Conservation (phyloP, 2,113 vertebrate genomes). For the Phyllopteryx taeniolatus region DNA sequence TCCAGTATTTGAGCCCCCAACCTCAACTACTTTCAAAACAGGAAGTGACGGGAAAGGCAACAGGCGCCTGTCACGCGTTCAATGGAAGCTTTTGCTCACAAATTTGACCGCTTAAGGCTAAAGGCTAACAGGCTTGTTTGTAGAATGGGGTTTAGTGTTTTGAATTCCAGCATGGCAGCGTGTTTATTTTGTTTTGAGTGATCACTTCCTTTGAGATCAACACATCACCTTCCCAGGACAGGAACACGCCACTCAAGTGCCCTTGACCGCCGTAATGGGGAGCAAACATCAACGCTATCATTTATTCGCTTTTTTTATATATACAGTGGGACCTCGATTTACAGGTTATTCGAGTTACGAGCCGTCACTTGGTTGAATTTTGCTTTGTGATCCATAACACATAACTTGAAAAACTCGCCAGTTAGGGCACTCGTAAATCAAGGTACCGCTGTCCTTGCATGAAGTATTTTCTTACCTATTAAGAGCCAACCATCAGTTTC, state of each 20-base stretch:
- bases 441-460: too few relatives aligned
- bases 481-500: too few relatives aligned
- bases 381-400: too few relatives aligned
- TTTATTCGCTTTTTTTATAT: not conserved
- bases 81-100: slow-evolving; percentile 14
- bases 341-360: too few relatives aligned
- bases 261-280: not conserved
- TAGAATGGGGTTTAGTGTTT: slow-evolving; percentile 4
- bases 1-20: not conserved
- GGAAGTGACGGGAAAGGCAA: slow-evolving; percentile 16
- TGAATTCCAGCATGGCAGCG: slow-evolving; percentile 23
- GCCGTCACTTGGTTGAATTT: too few relatives aligned
- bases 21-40: slow-evolving; percentile 20
- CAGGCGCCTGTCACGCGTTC: slow-evolving; percentile 7
- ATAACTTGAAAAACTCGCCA: too few relatives aligned
- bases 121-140: not conserved
- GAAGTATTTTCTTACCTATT: too few relatives aligned
- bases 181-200: slow-evolving; percentile 19
- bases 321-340: too few relatives aligned
- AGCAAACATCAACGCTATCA: not conserved
- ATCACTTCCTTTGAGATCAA: slow-evolving; percentile 37
- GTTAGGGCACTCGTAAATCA: too few relatives aligned
- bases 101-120: slow-evolving; percentile 1
- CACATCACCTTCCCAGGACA: slow-evolving; percentile 5
- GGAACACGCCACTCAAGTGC: slow-evolving; percentile 1